phyloP scores from a whole-genome alignment of 2,113 vertebrate species.

The Phoenicopterus ruber region DNA sequence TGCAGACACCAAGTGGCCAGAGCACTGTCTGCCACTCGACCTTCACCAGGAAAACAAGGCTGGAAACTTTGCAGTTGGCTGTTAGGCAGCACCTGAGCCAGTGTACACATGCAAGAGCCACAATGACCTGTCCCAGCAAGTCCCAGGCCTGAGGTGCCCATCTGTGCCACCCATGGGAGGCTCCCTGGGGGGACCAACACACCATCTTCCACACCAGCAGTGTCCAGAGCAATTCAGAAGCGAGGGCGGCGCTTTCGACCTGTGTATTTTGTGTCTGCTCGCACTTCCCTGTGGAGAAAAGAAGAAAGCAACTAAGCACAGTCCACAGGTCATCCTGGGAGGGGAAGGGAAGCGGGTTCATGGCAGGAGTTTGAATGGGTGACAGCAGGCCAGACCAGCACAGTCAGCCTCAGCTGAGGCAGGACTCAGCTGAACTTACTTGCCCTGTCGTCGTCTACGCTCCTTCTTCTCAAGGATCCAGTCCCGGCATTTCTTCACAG shows the following conservation, averaged over 20 bases:
- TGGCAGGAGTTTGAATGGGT: background rate
- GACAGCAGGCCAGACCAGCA: background rate
- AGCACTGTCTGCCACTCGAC: background rate
- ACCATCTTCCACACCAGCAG: background rate
- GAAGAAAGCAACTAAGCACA: background rate
- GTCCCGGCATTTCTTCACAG: slow-evolving; percentile 86
- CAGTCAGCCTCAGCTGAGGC: background rate
- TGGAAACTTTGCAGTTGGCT: background rate
- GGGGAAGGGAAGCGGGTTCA: background rate
- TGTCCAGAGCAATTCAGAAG: slow-evolving; percentile 68
- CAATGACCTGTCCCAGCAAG: background rate
- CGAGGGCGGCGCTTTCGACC: slow-evolving; percentile 85
- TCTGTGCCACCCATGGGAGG: background rate
- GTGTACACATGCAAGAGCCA: background rate
- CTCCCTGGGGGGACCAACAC: background rate
- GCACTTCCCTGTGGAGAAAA: slow-evolving; percentile 80
- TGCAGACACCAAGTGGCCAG: background rate
- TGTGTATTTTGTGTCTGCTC: slow-evolving; percentile 89
- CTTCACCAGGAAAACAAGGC: background rate
- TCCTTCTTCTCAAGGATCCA: slow-evolving; percentile 97
- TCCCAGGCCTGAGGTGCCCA: background rate
- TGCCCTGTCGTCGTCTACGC: slow-evolving; percentile 87
- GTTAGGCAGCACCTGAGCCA: background rate
- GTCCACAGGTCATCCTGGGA: background rate
- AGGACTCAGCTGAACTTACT: slow-evolving; percentile 70